phyloP scores from a whole-genome alignment of 2,113 vertebrate species.

The Actenoides lindsayi region DNA sequence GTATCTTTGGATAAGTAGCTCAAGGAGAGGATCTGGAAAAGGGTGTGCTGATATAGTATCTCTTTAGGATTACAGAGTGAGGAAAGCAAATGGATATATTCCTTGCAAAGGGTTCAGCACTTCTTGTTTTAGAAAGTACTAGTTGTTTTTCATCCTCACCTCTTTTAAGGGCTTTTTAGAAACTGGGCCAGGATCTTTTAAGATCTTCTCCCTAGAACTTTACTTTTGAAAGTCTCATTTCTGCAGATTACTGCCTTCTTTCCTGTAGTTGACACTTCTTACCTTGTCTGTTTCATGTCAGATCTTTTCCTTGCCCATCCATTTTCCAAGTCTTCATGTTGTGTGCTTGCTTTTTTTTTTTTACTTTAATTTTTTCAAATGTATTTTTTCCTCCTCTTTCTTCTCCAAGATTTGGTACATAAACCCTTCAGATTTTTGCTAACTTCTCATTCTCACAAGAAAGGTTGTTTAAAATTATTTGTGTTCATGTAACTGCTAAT shows the following conservation, averaged over 20 bases:
- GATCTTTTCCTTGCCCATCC: not conserved
- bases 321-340: not conserved
- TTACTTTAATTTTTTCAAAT: too few relatives aligned
- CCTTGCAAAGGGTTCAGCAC: not conserved
- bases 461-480: not conserved
- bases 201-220: not conserved
- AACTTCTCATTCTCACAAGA: not conserved
- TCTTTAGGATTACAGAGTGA: not conserved
- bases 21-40: not conserved
- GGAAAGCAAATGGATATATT: not conserved
- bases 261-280: not conserved
- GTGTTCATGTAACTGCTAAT: not conserved
- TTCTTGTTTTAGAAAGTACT: not conserved
- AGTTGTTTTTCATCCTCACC: not conserved
- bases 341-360: not conserved
- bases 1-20: not conserved
- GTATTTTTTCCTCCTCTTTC: not conserved
- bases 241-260: not conserved
- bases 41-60: not conserved
- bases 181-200: not conserved
- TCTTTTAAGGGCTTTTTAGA: not conserved
- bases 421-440: not conserved
- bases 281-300: not conserved
- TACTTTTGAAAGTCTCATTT: not conserved
- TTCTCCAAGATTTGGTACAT: not conserved